These are phyloP conservation scores for Amphipyra tragopoginis DNA, from an alignment of 2,888 invertebrate genomes.

Conservation along the genomic window DNA sequence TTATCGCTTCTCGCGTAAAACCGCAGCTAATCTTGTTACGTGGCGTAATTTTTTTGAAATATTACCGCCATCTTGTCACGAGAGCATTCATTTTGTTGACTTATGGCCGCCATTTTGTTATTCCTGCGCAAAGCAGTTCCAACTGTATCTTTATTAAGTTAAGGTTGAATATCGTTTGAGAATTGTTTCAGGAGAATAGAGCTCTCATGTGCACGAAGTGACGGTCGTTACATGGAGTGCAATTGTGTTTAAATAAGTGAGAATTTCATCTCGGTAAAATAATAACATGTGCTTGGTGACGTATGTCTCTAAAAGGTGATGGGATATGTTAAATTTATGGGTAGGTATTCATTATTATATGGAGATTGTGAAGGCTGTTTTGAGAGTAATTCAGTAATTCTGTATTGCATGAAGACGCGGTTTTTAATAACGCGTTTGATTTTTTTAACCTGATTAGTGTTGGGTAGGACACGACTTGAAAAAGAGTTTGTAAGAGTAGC, in stretches of 20 bases:
- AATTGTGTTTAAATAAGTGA: slow-evolving; percentile 54
- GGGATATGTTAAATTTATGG: neutral
- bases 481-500: too few relatives aligned
- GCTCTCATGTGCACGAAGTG: slow-evolving; percentile 47
- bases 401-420: too few relatives aligned
- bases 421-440: too few relatives aligned
- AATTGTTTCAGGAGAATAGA: slow-evolving; percentile 32
- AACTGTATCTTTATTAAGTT: neutral
- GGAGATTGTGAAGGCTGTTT: neutral
- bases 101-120: slow-evolving; percentile 58
- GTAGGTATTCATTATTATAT: neutral
- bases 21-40: slow-evolving; percentile 73
- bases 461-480: too few relatives aligned
- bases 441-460: too few relatives aligned
- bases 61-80: slow-evolving; percentile 72
- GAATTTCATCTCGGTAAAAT: slow-evolving; percentile 48
- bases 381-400: too few relatives aligned
- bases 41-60: slow-evolving; percentile 74
- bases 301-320: slow-evolving; percentile 1
- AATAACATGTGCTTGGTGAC: slow-evolving; percentile 21
- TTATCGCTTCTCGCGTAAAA: slow-evolving; percentile 60
- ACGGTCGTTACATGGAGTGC: slow-evolving; percentile 51
- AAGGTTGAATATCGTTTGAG: slow-evolving; percentile 21
- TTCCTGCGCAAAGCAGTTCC: slow-evolving; percentile 17
- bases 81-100: slow-evolving; percentile 73